phyloP scores from a whole-genome alignment of 2,888 invertebrate species.

The Lamellibrachia satsuma region DNA sequence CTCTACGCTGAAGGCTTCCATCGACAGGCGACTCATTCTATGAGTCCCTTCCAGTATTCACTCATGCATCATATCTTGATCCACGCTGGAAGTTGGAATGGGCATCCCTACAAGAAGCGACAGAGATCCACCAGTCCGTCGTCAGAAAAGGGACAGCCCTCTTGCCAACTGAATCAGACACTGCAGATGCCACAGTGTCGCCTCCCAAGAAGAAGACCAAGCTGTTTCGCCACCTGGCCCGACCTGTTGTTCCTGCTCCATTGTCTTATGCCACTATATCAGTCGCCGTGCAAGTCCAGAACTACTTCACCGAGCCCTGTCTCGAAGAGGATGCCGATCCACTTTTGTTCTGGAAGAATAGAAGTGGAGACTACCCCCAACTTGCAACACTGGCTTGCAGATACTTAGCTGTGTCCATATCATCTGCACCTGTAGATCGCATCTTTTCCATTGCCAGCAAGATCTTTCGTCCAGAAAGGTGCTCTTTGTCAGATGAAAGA shows the following conservation, averaged over 20 bases:
- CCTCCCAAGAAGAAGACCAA: no score
- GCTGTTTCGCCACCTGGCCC: no score
- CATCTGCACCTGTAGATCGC: neutral
- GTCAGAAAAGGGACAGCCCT: no score
- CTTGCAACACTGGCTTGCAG: neutral
- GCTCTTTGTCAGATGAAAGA: neutral
- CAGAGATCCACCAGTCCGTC: neutral
- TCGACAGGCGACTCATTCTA: neutral
- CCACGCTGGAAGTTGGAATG: constrained; percentile 19
- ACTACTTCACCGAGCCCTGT: no score
- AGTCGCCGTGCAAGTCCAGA: no score
- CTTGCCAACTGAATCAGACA: no score
- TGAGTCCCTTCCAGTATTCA: neutral
- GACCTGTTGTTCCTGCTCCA: no score
- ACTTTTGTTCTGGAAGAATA: no score
- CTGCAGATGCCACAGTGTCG: no score
- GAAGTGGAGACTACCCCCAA: neutral
- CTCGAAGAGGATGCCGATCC: no score
- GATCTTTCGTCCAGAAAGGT: neutral
- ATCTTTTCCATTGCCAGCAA: neutral
- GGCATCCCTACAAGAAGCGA: neutral
- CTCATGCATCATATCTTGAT: neutral
- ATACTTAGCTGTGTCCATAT: neutral
- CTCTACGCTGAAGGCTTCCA: neutral
- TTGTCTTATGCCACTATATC: no score